Evolutionary conservation across 2,797 vertebrate genomes (phyloP).

Genomic region (Rousettus madagascariensis): DNA sequence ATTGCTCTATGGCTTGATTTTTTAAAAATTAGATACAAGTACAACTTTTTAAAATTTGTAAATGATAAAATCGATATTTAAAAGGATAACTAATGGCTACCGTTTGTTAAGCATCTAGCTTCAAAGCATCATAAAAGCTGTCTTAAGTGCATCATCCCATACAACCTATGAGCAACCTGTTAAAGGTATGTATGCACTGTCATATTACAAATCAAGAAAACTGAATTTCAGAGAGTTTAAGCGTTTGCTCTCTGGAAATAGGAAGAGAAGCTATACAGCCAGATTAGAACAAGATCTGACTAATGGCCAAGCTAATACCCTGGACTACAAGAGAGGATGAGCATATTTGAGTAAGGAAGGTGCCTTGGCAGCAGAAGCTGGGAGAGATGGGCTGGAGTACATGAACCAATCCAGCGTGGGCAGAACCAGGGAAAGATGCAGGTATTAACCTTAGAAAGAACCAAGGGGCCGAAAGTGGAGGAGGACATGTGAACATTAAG

Average conservation of each 20-base stretch:
- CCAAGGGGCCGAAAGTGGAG: not conserved
- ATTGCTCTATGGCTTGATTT: not conserved
- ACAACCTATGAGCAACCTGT: not conserved
- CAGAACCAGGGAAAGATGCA: not conserved
- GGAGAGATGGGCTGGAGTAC: not conserved
- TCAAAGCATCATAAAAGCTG: not conserved
- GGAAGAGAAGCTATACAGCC: not conserved
- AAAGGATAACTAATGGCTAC: not conserved
- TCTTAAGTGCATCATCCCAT: not conserved
- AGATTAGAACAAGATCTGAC: not conserved
- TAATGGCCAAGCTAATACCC: not conserved
- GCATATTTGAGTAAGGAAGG: not conserved
- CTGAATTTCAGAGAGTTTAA: not conserved
- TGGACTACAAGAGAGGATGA: not conserved
- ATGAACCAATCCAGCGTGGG: not conserved
- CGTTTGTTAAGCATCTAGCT: not conserved
- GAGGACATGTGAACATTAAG: fast-evolving
- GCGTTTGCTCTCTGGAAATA: not conserved
- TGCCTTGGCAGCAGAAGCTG: not conserved
- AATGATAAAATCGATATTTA: not conserved
- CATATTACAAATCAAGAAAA: not conserved
- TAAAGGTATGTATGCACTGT: not conserved
- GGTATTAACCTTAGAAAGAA: not conserved
- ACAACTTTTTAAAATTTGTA: not conserved
- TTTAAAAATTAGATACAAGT: not conserved